A percentile compares a stretch with the other conserved stretches of the same genome.
These are phyloP conservation scores for Euleptes europaea DNA, from an alignment of 2,113 vertebrate genomes.

Conservation along the genomic window DNA sequence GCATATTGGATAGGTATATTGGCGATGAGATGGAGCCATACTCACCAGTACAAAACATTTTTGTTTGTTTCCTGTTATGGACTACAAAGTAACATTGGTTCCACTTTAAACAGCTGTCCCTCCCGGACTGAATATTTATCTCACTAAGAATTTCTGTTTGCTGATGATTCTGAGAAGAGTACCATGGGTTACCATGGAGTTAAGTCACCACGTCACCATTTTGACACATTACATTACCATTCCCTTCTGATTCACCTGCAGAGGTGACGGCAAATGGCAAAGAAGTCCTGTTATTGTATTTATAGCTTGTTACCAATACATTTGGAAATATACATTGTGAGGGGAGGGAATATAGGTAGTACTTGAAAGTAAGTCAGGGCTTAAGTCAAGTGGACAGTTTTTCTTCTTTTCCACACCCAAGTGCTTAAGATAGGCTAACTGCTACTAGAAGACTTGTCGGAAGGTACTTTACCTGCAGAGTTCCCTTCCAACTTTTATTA, in stretches of 20 bases:
- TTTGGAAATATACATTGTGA: not conserved
- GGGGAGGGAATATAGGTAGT: too few relatives aligned
- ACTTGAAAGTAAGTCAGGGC: not conserved
- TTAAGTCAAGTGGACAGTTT: not conserved
- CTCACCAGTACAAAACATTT: conserved; percentile 25
- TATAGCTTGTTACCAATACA: not conserved
- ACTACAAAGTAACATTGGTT: conserved; percentile 18
- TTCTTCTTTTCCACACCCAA: not conserved
- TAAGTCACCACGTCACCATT: not conserved
- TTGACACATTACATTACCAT: not conserved
- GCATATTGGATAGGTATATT: conserved; percentile 1
- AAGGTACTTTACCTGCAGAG: too few relatives aligned
- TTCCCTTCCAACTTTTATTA: too few relatives aligned
- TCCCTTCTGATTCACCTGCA: not conserved
- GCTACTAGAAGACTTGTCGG: not conserved
- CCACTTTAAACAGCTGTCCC: conserved; percentile 18
- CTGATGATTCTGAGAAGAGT: conserved; percentile 29
- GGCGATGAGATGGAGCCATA: conserved; percentile 8
- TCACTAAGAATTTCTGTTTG: conserved; percentile 18
- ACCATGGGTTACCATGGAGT: conserved; percentile 10
- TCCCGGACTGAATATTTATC: conserved; percentile 18
- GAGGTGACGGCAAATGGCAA: not conserved
- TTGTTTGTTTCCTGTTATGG: conserved; percentile 26
- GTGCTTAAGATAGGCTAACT: not conserved
- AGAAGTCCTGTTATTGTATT: not conserved